These are phyloP conservation scores for Piscicola geometra DNA, from an alignment of 2,888 invertebrate species.

Conservation along the genomic window DNA sequence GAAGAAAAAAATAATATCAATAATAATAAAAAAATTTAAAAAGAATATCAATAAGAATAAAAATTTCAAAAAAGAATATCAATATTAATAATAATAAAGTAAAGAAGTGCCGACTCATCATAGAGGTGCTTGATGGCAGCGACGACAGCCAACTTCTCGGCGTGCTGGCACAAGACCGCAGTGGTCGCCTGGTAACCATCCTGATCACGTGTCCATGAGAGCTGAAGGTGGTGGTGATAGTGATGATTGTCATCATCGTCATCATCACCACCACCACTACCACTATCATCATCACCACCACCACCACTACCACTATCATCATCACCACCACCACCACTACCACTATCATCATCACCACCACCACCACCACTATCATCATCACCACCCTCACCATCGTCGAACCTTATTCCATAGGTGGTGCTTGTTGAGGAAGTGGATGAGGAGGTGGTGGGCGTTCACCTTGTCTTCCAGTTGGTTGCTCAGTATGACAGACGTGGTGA, in stretches of 20 bases:
- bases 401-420: conserved; percentile 54
- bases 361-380: too few species aligned
- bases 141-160: conserved; percentile 75
- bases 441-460: conserved; percentile 72
- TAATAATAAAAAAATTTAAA: background rate
- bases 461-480: conserved; percentile 81
- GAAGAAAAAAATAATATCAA: conserved; percentile 3
- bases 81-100: background rate
- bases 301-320: too few species aligned
- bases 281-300: background rate
- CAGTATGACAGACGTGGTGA: conserved; percentile 74
- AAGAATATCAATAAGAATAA: conserved; percentile 6
- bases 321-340: too few species aligned
- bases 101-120: conserved; percentile 55
- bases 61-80: background rate
- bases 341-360: too few species aligned
- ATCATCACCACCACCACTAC: too few species aligned
- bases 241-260: too few species aligned
- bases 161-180: conserved; percentile 67
- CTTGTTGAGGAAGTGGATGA: conserved; percentile 65
- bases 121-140: conserved; percentile 67
- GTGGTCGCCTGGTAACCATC: conserved; percentile 60
- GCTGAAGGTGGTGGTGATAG: conserved; percentile 47
- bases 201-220: conserved; percentile 58
- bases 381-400: too few species aligned